Base-by-base conservation (phyloP, 2,888 invertebrate species). In the Lasioglossum villosulum region DNA sequence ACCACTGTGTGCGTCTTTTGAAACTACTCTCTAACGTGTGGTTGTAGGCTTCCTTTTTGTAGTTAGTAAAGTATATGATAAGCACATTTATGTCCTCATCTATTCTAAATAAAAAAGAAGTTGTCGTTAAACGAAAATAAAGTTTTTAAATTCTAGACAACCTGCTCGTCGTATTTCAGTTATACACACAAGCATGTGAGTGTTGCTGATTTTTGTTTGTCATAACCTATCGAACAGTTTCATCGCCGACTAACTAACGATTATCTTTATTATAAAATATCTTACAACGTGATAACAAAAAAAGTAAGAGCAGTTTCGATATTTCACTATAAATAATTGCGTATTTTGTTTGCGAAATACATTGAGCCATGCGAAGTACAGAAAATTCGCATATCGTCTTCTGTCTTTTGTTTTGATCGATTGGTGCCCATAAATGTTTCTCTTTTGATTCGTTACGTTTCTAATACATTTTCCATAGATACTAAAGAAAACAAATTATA, bases 211-310 rank as follows among this genome's bases (percentile, higher is more conserved):
- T 80, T 72, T 78, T 77, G 66, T 72, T 78, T 42, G 75, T 23
- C 80, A 73, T 89, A 88, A 90, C 74, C 78, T 83, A 71, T 80
- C 74, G 70, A 14, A 74, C 37, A 63, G 16, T 4, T 42, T 30
- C 23, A 59, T 75, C 30, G 52, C 63, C 78, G 81, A 83, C 88
- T 90, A 91, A 83, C 88, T 90, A 91, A 90, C 90, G 83, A 86
- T 82, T 52, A 78, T 90, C 82, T 94, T 94, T 94, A 94, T 94
- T 94, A 92, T 91, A 93, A 94, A 94, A 93, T 92, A 92, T 90
- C 89, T 93, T 93, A 94, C 92, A 93, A 88, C 86, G 88, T 90
- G 88, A 91, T 91, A 90, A 91, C 87, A 91, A 93, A 92, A 45
- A 90, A 52, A 34, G 70, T 59, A 83, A 87, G 80, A 89, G 59